Evolutionary conservation across 1,140 invertebrate genomes (phyloP), one percentile per base, ranked within the genome.

Genomic region (Drepana arcuata): DNA sequence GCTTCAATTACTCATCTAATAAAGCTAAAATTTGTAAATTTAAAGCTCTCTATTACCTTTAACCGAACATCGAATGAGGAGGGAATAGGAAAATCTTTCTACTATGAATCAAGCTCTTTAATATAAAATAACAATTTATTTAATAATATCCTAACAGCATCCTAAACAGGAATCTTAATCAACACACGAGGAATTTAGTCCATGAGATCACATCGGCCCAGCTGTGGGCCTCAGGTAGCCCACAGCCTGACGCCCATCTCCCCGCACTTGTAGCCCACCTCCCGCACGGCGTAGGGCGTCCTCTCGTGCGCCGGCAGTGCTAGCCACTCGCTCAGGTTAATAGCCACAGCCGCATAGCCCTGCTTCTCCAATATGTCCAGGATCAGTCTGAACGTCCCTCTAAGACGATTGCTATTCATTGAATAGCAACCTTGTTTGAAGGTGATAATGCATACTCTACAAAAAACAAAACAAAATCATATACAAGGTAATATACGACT

Each of bases 351-450:
- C 0, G 48, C 60, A 15, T 58, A 73, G 14, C 77, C 71, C 32
- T 65, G 55, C 14, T 59, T 64, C 41, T 81, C 75, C 26, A 81
- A 26, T 2, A 71, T 61, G 23, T 77, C 73, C 9, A 78, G 34
- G 0, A 81, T 37, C 0, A 81, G 63, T 0, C 73, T 45, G 49
- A 77, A 78, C 0, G 54, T 49, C 5, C 77, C 73, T 0, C 77
- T 71, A 0, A 81, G 48, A 3, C 77, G 62, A 31, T 72, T 75
- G 49, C 73, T 81, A 45, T 81, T 81, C 73, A 81, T 63, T 9
- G 77, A 81, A 42, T 64, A 81, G 25, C 77, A 81, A 23, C 77
- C 70, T 27, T 67, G 64, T 36, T 63, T 75, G 57, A 77, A 81
- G 39, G 59, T 71, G 38, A 78, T 50, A 21, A 81, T 42, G 53